Base-by-base conservation (phyloP, 2,797 vertebrate species). In the Chelidonichthys spinosus region DNA sequence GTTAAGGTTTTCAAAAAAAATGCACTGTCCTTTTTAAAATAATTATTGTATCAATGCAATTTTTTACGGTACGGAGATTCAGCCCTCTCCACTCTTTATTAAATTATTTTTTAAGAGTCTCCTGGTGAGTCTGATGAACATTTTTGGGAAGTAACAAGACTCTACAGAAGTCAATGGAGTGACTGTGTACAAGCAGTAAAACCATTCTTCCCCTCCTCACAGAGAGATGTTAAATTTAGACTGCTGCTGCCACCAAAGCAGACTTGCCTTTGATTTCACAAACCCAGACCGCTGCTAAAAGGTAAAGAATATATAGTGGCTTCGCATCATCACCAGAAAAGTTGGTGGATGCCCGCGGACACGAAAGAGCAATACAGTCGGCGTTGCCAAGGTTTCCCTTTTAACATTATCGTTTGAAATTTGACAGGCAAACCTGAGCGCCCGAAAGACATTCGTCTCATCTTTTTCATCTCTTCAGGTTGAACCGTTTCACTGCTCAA, bases 141-240 rank as follows among this genome's bases (percentile, higher is more conserved):
- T 65, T 60, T 65, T 69, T 56, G 10, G 54, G 40, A 65, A 62
- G 63, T 17, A 7, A 49, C 3, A 3, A 14, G n/a, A 49, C 42
- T 78, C n/a, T 18, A n/a, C 32, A 63, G 52, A 25, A 53, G 71
- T 90, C 82, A 93, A 88, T 87, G 77, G 69, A 84, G 58, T 0
- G 67, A 80, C 84, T 93, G 90, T 92, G 89, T 80, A 80, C 78
- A 85, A 76, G 88, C 72, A 88, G 85, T 92, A 90, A 92, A 94
- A 92, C 69, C 65, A 85, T 79, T 88, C 73, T 81, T 74, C 71
- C 65, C 74, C 47, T 70, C 59, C 85, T 95, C 92, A 75, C 94
- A 90, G 75, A 46, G 46, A 66, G 78, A 85, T 86, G 94, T 90
- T 79, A 94, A 47, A 94, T 94, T 94, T 87, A 85, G 90, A 89